phyloP scores from a whole-genome alignment of 1,140 invertebrate species.

The Papilio dardanus region DNA sequence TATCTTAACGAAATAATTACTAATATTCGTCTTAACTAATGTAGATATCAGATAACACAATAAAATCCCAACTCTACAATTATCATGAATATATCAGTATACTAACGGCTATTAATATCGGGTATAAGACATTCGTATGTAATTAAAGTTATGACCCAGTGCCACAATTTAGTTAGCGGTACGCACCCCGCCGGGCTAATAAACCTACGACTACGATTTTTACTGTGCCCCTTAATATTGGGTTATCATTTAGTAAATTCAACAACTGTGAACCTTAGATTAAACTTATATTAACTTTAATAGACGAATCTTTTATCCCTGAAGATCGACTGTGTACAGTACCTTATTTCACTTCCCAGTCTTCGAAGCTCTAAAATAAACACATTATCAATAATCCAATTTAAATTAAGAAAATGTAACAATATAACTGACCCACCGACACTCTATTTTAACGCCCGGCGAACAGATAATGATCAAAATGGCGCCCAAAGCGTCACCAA shows the following conservation, averaged over 20 bases:
- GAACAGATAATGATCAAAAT: constrained; percentile 72
- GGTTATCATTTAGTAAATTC: constrained; percentile 55
- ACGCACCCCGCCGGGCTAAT: constrained; percentile 41
- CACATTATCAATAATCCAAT: background rate
- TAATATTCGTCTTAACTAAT: constrained; percentile 1
- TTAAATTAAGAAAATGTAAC: constrained; percentile 34
- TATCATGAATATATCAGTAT: constrained; percentile 56
- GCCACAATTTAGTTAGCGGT: constrained; percentile 51
- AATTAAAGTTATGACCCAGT: constrained; percentile 63
- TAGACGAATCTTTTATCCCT: no score
- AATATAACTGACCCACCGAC: constrained; percentile 45
- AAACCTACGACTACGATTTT: constrained; percentile 35
- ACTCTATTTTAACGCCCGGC: constrained; percentile 49
- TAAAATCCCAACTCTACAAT: constrained; percentile 46
- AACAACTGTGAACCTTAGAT: background rate
- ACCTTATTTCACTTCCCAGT: no score
- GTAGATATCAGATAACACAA: background rate
- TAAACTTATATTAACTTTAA: no score
- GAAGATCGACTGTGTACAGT: no score
- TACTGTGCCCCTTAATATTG: constrained; percentile 41
- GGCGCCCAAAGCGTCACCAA: constrained; percentile 74
- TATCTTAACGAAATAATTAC: constrained; percentile 11
- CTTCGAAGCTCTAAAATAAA: background rate
- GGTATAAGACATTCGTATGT: constrained; percentile 39
- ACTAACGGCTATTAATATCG: background rate